Percentiles rank a stretch among this genome's conserved stretches.
Evolutionary conservation across 2,888 invertebrate genomes (phyloP).

Genomic region (Apocheima hispidaria): DNA sequence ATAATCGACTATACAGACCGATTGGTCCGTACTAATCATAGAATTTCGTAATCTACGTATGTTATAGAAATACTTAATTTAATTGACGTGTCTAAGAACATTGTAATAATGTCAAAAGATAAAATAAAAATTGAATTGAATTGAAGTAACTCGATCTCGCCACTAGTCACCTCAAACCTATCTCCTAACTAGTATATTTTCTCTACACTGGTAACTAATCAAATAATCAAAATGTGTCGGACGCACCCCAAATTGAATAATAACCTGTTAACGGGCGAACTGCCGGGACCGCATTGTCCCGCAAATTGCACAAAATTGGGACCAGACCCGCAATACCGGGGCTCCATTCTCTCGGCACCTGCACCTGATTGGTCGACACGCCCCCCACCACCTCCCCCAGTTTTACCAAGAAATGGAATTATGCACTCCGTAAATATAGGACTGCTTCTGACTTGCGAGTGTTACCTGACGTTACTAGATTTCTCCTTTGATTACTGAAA

Average conservation of each 20-base stretch:
- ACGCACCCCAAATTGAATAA: slow-evolving; percentile 81
- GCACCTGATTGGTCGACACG: slow-evolving; percentile 82
- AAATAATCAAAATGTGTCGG: slow-evolving; percentile 80
- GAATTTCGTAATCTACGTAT: too few species aligned
- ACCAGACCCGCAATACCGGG: slow-evolving; percentile 70
- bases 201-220: slow-evolving; percentile 79
- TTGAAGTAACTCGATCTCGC: background rate
- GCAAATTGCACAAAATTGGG: slow-evolving; percentile 83
- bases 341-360: slow-evolving; percentile 77
- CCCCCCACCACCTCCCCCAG: slow-evolving; percentile 54
- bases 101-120: too few species aligned
- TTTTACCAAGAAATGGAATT: slow-evolving; percentile 76
- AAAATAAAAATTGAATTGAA: too few species aligned
- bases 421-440: slow-evolving; percentile 82
- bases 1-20: too few species aligned
- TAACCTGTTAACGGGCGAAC: slow-evolving; percentile 73
- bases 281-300: slow-evolving; percentile 73
- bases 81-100: too few species aligned
- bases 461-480: slow-evolving; percentile 50
- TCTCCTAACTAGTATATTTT: too few species aligned
- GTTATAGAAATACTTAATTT: too few species aligned
- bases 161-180: slow-evolving; percentile 62
- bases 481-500: slow-evolving; percentile 1
- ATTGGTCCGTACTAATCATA: too few species aligned
- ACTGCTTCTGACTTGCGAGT: slow-evolving; percentile 66